Conservation (phyloP, 2,797 vertebrate species). For the Chelon auratus region DNA sequence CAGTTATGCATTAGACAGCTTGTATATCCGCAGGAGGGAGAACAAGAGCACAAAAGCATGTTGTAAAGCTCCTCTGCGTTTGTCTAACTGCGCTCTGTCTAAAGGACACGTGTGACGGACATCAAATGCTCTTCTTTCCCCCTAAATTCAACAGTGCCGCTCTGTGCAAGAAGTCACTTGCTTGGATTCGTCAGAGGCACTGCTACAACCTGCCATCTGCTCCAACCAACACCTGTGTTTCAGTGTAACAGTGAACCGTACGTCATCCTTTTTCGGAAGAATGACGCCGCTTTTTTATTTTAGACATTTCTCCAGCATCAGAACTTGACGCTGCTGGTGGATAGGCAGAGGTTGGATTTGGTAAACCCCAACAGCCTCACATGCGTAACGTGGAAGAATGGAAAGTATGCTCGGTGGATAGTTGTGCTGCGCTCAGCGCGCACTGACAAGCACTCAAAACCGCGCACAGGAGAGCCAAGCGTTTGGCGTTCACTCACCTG, state of each 20-base stretch:
- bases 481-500: slow-evolving; percentile 82
- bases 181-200: slow-evolving; percentile 11
- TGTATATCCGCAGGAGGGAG: slow-evolving; percentile 46
- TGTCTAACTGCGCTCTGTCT: slow-evolving; percentile 40
- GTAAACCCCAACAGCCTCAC: not conserved
- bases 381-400: not conserved
- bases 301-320: not conserved
- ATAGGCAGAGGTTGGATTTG: not conserved
- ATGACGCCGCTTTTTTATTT: not conserved
- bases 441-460: slow-evolving; percentile 32
- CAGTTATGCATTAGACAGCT: slow-evolving; percentile 40
- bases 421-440: slow-evolving; percentile 58
- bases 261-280: not conserved
- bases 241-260: not conserved
- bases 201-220: slow-evolving; percentile 26
- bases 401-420: slow-evolving; percentile 24
- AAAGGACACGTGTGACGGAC: slow-evolving; percentile 66
- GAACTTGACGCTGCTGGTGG: not conserved
- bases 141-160: slow-evolving; percentile 75
- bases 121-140: slow-evolving; percentile 58
- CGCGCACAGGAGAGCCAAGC: slow-evolving; percentile 48
- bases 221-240: slow-evolving; percentile 41
- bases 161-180: slow-evolving; percentile 59
- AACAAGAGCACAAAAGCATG: slow-evolving; percentile 55
- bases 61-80: slow-evolving; percentile 35